A percentile compares a stretch with the other conserved stretches of the same genome.
These are phyloP conservation scores for Artemisiospiza belli DNA, from an alignment of 2,113 vertebrate species.

Conservation along the genomic window DNA sequence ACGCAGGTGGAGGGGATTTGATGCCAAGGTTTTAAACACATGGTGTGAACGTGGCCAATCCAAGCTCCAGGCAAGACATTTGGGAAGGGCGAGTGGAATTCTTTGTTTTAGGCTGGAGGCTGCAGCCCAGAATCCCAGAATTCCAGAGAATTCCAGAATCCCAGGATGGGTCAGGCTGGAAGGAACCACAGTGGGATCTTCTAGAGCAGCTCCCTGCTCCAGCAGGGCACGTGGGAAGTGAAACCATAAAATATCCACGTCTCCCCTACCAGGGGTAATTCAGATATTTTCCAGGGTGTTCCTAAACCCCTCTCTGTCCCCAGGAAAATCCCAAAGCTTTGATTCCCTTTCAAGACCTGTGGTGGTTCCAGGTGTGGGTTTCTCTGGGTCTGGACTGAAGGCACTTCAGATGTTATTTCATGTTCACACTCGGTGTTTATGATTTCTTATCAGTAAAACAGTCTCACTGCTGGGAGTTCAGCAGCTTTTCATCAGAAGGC, in stretches of 20 bases:
- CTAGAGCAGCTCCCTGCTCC: background rate
- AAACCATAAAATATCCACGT: background rate
- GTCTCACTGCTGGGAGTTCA: too few species aligned
- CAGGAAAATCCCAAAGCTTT: background rate
- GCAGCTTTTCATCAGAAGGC: too few species aligned
- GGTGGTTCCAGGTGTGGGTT: too few species aligned
- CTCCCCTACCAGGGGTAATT: rapidly evolving
- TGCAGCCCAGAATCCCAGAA: background rate
- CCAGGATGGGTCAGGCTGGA: background rate
- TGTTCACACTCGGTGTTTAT: too few species aligned
- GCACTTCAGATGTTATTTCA: too few species aligned
- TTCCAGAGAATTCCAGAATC: background rate
- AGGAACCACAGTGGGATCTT: rapidly evolving
- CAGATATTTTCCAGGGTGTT: rapidly evolving
- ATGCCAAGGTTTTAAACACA: background rate
- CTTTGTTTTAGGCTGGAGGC: background rate
- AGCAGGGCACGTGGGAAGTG: rapidly evolving
- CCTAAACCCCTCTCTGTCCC: background rate
- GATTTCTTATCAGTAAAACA: too few species aligned
- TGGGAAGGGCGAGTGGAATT: background rate
- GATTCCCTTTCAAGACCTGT: background rate
- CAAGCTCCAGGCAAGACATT: background rate
- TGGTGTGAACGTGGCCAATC: background rate
- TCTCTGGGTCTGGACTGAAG: too few species aligned
- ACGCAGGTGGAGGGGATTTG: slow-evolving; percentile 23